phyloP scores from a whole-genome alignment of 2,797 vertebrate genomes.

The Bradypodion ventrale region DNA sequence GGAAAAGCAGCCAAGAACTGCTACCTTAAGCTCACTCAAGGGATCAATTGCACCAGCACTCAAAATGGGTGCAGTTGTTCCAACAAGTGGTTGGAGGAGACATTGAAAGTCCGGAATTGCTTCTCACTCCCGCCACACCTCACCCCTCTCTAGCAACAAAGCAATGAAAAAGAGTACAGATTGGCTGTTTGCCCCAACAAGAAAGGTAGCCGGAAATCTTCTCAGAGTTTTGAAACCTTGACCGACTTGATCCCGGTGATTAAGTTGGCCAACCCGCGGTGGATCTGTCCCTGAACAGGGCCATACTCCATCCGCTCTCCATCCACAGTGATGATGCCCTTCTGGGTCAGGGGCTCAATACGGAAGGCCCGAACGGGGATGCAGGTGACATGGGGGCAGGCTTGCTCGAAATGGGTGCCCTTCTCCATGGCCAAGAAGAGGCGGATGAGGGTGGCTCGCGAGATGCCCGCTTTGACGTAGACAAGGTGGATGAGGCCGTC shows the following conservation, averaged over 20 bases:
- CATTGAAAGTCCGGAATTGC: neutral
- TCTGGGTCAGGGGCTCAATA: conserved; percentile 85
- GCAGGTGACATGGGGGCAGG: conserved; percentile 84
- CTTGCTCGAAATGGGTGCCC: conserved; percentile 84
- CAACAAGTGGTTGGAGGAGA: neutral
- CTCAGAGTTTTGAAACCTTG: conserved; percentile 29
- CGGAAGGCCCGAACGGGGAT: conserved; percentile 87
- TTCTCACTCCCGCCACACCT: too few relatives aligned
- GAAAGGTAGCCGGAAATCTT: neutral
- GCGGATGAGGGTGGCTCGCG: conserved; percentile 84
- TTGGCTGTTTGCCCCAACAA: conserved; percentile 5
- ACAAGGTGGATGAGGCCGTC: conserved; percentile 90
- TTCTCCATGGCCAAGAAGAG: conserved; percentile 90
- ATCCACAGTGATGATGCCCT: conserved; percentile 90
- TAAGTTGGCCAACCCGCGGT: conserved; percentile 55
- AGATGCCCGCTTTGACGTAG: conserved; percentile 87
- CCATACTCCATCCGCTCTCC: conserved; percentile 92
- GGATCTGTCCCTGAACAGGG: conserved; percentile 89
- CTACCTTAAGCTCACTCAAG: neutral
- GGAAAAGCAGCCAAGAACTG: neutral
- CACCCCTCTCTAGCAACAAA: neutral
- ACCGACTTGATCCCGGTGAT: conserved; percentile 54
- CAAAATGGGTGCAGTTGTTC: neutral
- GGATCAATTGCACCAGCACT: neutral
- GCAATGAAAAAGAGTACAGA: neutral